A percentile compares a stretch with the other conserved stretches of the same genome.
phyloP scores from a whole-genome alignment of 2,113 vertebrate genomes.

The Nothobranchius furzeri region DNA sequence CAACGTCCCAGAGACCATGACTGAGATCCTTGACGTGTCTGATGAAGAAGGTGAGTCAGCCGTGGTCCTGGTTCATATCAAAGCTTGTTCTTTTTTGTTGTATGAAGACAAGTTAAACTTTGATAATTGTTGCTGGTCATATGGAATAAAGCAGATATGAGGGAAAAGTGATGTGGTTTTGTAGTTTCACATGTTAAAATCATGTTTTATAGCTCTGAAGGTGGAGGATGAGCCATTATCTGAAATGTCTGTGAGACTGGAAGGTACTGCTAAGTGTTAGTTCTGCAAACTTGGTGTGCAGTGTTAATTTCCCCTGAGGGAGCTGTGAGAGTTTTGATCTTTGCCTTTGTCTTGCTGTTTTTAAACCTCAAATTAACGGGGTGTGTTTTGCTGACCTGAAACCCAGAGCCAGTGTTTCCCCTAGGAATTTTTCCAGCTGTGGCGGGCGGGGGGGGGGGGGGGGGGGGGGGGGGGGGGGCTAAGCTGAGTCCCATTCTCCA shows the following conservation, averaged over 20 bases:
- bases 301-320: too few relatives aligned
- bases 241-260: constrained; percentile 61
- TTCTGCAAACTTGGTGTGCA: constrained; percentile 25
- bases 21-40: constrained; percentile 95
- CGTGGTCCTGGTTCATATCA: background rate
- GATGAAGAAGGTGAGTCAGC: constrained; percentile 93
- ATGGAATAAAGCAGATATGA: too few relatives aligned
- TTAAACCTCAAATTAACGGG: background rate
- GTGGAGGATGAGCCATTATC: constrained; percentile 63
- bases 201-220: constrained; percentile 57
- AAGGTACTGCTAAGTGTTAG: constrained; percentile 60
- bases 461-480: too few relatives aligned
- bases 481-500: too few relatives aligned
- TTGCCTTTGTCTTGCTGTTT: background rate
- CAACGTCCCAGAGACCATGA: constrained; percentile 98
- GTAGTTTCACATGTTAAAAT: constrained; percentile 28
- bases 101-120: too few relatives aligned
- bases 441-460: too few relatives aligned
- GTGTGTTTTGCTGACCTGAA: background rate
- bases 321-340: too few relatives aligned
- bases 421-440: too few relatives aligned
- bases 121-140: too few relatives aligned
- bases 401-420: too few relatives aligned
- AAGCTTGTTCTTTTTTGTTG: background rate
- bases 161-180: background rate